Conservation (phyloP, 2,797 vertebrate genomes). For the Fistularia tabacaria region DNA sequence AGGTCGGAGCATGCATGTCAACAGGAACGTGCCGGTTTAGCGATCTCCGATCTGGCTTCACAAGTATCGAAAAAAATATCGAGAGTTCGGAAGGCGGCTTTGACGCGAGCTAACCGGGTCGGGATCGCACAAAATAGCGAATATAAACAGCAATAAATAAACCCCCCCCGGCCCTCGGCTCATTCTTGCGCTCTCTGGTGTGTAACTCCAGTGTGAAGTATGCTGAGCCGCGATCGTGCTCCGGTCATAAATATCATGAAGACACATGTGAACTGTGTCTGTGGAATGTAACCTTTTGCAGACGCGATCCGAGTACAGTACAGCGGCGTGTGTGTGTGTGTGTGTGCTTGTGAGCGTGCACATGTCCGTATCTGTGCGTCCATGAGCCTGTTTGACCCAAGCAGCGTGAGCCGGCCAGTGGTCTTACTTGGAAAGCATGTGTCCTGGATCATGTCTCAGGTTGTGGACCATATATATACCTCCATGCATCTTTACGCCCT, state of each 20-base stretch:
- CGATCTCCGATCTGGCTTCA: not conserved
- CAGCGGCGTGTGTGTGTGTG: slow-evolving; percentile 8
- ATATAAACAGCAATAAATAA: slow-evolving; percentile 9
- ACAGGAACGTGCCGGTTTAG: not conserved
- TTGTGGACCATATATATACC: slow-evolving; percentile 31
- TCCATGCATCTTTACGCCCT: slow-evolving; percentile 19
- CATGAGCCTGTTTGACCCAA: slow-evolving; percentile 28
- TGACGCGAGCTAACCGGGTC: not conserved
- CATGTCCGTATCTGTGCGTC: slow-evolving; percentile 22
- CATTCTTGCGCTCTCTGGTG: slow-evolving; percentile 9
- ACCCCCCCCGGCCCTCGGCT: slow-evolving; percentile 14
- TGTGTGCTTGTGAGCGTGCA: slow-evolving; percentile 1
- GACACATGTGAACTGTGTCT: slow-evolving; percentile 39
- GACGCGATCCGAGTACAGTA: slow-evolving; percentile 23
- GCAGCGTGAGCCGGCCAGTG: slow-evolving; percentile 17
- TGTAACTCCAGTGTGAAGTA: slow-evolving; percentile 28
- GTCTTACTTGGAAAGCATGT: slow-evolving; percentile 19
- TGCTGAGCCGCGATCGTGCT: slow-evolving; percentile 30
- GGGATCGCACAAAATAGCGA: not conserved
- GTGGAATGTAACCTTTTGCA: slow-evolving; percentile 53
- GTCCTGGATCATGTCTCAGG: slow-evolving; percentile 27
- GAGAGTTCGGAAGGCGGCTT: too few relatives aligned
- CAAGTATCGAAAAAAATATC: not conserved
- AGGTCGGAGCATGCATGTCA: too few relatives aligned
- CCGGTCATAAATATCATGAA: slow-evolving; percentile 40